Base-by-base conservation (phyloP, 1,140 invertebrate genomes). In the Trypoxylus dichotomus region DNA sequence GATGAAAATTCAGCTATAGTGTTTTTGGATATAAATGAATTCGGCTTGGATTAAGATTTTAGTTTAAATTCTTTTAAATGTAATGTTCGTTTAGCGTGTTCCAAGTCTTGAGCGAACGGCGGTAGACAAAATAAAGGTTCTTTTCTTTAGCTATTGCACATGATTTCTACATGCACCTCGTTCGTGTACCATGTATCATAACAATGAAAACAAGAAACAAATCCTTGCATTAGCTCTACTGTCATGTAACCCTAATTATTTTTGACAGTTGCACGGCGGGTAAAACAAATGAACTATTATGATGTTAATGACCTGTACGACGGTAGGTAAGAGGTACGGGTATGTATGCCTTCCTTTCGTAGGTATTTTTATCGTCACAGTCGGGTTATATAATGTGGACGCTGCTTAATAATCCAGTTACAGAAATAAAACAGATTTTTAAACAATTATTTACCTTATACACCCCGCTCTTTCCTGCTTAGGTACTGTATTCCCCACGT, bases 241-340 rank as follows among this genome's bases (percentile, higher is more conserved):
- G 60, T 63, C 60, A 63, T 63, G 60, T 63, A 63, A 63, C n/a
- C 25, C 60, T 63, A 63, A 63, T 63, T 63, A 63, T 63, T 63
- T 63, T 63, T 63, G 60, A 63, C 60, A 63, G 60, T 63, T 63
- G 60, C 21, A 63, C 60, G 25, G 60, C 60, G 60, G 60, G 60
- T 63, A 63, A 63, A 63, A 63, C 60, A 63, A 63, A 63, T 63
- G 60, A 63, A 63, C 60, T 63, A 63, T 63, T 63, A 63, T 63
- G 21, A 63, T 63, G 60, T 63, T 63, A 63, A 63, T 63, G 60
- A 63, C 60, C 60, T 24, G 25, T 63, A 63, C 60, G 19, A 24
- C 25, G 60, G 60, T 63, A 63, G 60, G 60, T 24, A 63, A 24
- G 25, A 63, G 1, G 60, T 63, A 63, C 60, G 24, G 6, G 43